Evolutionary conservation across 2,797 vertebrate species (phyloP).

Genomic region (Iguana delicatissima): DNA sequence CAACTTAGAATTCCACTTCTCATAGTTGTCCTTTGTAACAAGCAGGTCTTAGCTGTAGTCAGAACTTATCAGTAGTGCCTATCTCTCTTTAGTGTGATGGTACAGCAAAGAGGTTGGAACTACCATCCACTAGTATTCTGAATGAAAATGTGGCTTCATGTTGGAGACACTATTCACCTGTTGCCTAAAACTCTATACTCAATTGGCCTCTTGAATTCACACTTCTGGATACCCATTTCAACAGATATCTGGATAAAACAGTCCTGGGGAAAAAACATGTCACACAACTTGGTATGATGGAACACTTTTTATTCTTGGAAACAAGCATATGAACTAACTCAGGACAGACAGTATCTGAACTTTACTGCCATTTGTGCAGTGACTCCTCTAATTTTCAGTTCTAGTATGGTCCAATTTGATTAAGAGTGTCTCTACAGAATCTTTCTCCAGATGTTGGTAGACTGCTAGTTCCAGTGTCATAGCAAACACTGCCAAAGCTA

Average conservation of each 20-base stretch:
- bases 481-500: too few relatives aligned
- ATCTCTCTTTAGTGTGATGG: background rate
- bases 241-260: background rate
- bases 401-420: too few relatives aligned
- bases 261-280: background rate
- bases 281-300: background rate
- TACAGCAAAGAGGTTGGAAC: background rate
- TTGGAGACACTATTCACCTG: too few relatives aligned
- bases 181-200: too few relatives aligned
- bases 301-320: background rate
- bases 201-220: background rate
- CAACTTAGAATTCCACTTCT: background rate
- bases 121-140: background rate
- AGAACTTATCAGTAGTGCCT: background rate
- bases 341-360: too few relatives aligned
- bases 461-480: too few relatives aligned
- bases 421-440: too few relatives aligned
- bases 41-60: too few relatives aligned
- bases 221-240: background rate
- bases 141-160: background rate
- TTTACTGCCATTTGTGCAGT: background rate
- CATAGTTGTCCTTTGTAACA: background rate
- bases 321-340: background rate
- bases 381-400: too few relatives aligned
- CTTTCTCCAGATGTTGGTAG: too few relatives aligned